Conservation (phyloP, 2,113 vertebrate species). For the Columbina picui region DNA sequence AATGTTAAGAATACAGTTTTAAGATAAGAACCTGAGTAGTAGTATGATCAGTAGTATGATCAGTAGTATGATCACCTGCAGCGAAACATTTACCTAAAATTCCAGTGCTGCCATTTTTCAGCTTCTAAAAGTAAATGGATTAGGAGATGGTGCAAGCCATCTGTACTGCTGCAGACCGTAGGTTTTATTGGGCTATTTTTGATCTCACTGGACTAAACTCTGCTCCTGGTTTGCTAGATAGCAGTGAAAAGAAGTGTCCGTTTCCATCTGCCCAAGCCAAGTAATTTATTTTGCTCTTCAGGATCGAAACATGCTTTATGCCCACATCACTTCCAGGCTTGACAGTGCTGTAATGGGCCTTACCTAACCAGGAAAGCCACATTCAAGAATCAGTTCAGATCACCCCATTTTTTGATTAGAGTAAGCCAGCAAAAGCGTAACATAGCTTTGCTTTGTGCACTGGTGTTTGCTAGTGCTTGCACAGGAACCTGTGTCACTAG, state of each 20-base stretch:
- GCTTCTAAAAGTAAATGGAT: conserved; percentile 30
- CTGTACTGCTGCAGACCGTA: conserved; percentile 8
- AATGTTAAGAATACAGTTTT: not conserved
- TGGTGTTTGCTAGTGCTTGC: not conserved
- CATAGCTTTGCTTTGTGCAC: not conserved
- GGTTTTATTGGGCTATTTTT: conserved; percentile 45
- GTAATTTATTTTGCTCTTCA: conserved; percentile 48
- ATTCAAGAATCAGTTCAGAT: not conserved
- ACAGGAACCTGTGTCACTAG: not conserved
- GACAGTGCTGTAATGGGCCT: not conserved
- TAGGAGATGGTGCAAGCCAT: conserved; percentile 6
- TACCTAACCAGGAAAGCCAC: not conserved
- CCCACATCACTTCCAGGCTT: not conserved
- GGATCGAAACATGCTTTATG: conserved; percentile 20
- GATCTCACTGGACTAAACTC: conserved; percentile 19
- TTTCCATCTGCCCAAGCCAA: conserved; percentile 30
- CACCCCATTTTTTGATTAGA: not conserved
- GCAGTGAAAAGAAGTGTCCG: conserved; percentile 19
- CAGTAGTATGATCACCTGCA: not conserved
- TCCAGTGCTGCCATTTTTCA: conserved; percentile 8
- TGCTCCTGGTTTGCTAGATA: conserved; percentile 20
- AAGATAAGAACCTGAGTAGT: not conserved
- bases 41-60: not conserved
- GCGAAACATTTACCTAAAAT: conserved; percentile 21
- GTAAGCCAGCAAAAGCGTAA: not conserved